phyloP scores from a whole-genome alignment of 2,797 vertebrate species.

The Ptychobarbus kaznakovi region DNA sequence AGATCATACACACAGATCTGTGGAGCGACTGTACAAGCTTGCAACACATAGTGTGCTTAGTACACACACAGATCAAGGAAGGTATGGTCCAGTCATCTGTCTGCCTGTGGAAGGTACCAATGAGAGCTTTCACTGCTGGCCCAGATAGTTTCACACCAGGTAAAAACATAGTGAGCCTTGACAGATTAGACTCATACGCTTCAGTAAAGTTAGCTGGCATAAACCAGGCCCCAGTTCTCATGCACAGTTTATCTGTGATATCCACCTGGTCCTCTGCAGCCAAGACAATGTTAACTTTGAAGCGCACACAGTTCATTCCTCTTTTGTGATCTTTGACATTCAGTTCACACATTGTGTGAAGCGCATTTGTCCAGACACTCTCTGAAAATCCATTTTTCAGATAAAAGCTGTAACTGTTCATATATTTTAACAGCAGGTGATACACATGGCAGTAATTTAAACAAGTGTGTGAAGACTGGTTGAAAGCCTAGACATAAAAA shows the following conservation, averaged over 20 bases:
- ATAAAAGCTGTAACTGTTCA: conserved; percentile 69
- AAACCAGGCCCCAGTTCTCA: conserved; percentile 53
- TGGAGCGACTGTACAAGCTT: neutral
- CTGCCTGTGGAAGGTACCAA: conserved; percentile 32
- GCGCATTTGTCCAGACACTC: conserved; percentile 45
- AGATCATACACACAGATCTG: neutral
- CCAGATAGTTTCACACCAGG: conserved; percentile 65
- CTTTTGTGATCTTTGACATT: conserved; percentile 67
- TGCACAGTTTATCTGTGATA: conserved; percentile 68
- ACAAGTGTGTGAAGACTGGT: conserved; percentile 70
- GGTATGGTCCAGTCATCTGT: conserved; percentile 56
- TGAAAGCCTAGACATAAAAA: conserved; percentile 66
- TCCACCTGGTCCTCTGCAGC: conserved; percentile 58
- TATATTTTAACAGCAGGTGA: conserved; percentile 71
- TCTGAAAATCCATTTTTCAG: conserved; percentile 63
- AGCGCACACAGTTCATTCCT: conserved; percentile 64
- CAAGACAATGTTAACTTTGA: conserved; percentile 57
- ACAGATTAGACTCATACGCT: conserved; percentile 67
- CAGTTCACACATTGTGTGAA: conserved; percentile 57
- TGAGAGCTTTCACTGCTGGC: conserved; percentile 33
- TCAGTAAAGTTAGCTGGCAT: conserved; percentile 23
- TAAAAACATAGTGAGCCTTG: conserved; percentile 66
- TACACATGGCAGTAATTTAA: conserved; percentile 67
- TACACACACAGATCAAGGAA: conserved; percentile 34
- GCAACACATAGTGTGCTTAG: neutral